Conservation (phyloP, 1,140 invertebrate species). For the Aleiodes sp. region DNA sequence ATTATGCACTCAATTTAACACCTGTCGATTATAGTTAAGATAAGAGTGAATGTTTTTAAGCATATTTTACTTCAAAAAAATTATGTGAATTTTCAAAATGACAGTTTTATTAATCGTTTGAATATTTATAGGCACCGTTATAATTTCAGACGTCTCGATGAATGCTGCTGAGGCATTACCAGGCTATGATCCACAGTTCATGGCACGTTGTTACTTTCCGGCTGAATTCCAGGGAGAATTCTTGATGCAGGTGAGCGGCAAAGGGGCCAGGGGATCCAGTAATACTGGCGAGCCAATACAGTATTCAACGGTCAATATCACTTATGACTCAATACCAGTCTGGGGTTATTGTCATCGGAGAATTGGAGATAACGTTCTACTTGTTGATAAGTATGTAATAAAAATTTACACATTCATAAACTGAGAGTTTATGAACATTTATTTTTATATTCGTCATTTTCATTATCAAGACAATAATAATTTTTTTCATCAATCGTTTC, state of each 20-base stretch:
- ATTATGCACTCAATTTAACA: constrained; percentile 1
- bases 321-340: constrained; percentile 72
- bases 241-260: constrained; percentile 70
- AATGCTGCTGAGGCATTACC: constrained; percentile 45
- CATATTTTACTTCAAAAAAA: too few species aligned
- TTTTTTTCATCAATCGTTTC: neutral
- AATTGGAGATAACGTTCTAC: constrained; percentile 72
- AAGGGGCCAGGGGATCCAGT: constrained; percentile 50
- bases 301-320: constrained; percentile 73
- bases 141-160: constrained; percentile 43
- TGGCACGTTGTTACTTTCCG: constrained; percentile 73
- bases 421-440: neutral
- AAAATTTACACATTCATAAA: neutral
- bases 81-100: neutral
- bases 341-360: constrained; percentile 75
- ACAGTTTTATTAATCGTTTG: constrained; percentile 11
- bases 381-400: constrained; percentile 69
- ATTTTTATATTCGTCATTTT: neutral
- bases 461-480: neutral
- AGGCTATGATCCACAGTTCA: constrained; percentile 45
- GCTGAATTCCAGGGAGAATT: constrained; percentile 75
- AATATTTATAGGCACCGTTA: constrained; percentile 21
- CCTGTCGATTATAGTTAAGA: neutral
- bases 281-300: constrained; percentile 66
- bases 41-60: neutral